Evolutionary conservation across 2,797 vertebrate species (phyloP).

Genomic region (Micrastur ruficollis): DNA sequence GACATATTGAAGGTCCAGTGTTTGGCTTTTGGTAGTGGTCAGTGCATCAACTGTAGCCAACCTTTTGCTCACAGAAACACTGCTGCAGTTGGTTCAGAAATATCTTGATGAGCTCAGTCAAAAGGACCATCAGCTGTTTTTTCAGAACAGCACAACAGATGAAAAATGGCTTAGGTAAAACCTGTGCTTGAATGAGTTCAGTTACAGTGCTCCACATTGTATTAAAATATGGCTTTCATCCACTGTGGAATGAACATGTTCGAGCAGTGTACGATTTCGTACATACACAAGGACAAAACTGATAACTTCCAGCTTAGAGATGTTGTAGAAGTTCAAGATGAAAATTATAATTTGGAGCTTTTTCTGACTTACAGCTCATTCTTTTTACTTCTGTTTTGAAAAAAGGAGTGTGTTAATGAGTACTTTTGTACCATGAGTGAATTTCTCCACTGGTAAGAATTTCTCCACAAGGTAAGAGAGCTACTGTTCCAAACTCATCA

Average conservation of each 20-base stretch:
- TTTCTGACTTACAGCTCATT: neutral
- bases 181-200: neutral
- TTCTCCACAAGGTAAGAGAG: neutral
- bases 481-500: neutral
- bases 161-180: neutral
- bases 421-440: neutral
- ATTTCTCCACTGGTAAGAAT: neutral
- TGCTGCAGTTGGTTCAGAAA: neutral
- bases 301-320: neutral
- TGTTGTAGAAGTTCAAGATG: neutral
- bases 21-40: neutral
- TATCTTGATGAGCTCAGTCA: neutral
- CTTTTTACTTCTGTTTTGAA: neutral
- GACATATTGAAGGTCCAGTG: neutral
- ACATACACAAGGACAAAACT: neutral
- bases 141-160: neutral
- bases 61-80: neutral
- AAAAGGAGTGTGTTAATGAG: rapidly evolving
- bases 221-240: neutral
- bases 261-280: neutral
- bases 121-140: neutral
- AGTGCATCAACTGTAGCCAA: neutral
- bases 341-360: neutral
- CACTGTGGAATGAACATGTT: neutral
- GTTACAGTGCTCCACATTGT: neutral